Evolutionary conservation across 2,797 vertebrate species (phyloP), one percentile per base, ranked within the genome.

Genomic region (Alfaro cultratus): DNA sequence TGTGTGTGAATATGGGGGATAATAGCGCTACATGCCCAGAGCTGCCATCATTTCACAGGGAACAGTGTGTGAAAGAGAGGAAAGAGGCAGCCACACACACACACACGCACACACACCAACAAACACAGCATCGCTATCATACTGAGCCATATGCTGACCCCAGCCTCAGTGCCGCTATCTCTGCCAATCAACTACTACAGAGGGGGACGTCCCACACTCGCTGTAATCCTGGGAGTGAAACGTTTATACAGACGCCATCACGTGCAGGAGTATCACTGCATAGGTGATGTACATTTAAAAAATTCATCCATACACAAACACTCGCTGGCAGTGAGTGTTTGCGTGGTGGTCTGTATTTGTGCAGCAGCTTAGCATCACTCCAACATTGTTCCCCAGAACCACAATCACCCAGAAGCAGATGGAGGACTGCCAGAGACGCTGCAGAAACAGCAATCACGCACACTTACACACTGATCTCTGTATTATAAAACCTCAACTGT

Each of bases 71-170:
- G 93, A 93, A 89, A 91, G 93, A 92, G 94, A 96, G 96, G 93
- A 94, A 93, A 45, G 93, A 96, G 86, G 88, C 90, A 91, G 84
- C 78, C 95, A 96, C 96, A 97, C 96, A 96, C 78, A 80, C 26
- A 23, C 18, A 45, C 84, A 76, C 87, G 90, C 86, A 87, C 96
- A 85, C 83, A 12, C 36, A 45, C 86, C 76, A 85, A 91, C 86
- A 86, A 26, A 90, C 96, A 85, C 84, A 83, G 81, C 83, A 87
- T 95, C 81, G 88, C 95, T 98, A 99, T 99, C 98, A 97, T 96
- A 94, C 96, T 94, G 95, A 94, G 97, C 97, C 98, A 99, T 98
- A 99, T 99, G 97, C 96, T 98, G 98, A 98, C 96, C 96, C 96
- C 95, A 96, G 96, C 96, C 96, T 96, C 96, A 96, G 95, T 94